Evolutionary conservation across 1,140 invertebrate genomes (phyloP).

Genomic region (Drosophila paulistorum): DNA sequence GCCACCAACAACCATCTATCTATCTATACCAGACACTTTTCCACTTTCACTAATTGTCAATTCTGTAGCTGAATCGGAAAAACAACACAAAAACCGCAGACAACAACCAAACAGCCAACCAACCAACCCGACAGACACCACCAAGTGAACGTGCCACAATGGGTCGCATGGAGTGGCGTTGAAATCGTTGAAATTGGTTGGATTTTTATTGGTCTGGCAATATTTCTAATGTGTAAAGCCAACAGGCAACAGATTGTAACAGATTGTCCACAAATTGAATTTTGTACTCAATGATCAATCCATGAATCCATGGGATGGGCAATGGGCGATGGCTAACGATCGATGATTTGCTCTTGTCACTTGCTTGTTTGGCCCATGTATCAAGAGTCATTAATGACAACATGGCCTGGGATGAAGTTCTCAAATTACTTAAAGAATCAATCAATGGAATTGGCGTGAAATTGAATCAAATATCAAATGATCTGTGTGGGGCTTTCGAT

Average conservation of each 20-base stretch:
- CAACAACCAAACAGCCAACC: not conserved
- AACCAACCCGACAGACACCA: not conserved
- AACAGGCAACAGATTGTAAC: constrained; percentile 4
- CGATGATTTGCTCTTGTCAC: constrained; percentile 1
- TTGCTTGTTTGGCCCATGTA: not conserved
- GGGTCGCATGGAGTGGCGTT: not conserved
- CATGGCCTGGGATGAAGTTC: not conserved
- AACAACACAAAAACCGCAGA: constrained; percentile 18
- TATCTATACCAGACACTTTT: constrained; percentile 14
- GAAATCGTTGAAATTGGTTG: constrained; percentile 1
- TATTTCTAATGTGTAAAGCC: constrained; percentile 7
- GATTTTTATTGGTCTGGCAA: constrained; percentile 11
- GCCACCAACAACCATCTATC: not conserved
- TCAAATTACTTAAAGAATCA: constrained; percentile 8
- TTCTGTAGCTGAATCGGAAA: constrained; percentile 24
- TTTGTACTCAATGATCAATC: constrained; percentile 7
- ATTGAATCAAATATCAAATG: not conserved
- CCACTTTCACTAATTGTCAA: constrained; percentile 24
- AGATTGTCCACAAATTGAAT: constrained; percentile 12
- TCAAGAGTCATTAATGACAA: constrained; percentile 10
- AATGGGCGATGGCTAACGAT: not conserved
- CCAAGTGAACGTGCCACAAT: constrained; percentile 10
- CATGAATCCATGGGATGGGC: not conserved
- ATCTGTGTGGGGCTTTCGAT: not conserved
- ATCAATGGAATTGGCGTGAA: constrained; percentile 4